Percentiles rank a stretch among this genome's conserved stretches.
These are phyloP conservation scores for Papilio dardanus DNA, from an alignment of 1,140 invertebrate species.

Conservation along the genomic window DNA sequence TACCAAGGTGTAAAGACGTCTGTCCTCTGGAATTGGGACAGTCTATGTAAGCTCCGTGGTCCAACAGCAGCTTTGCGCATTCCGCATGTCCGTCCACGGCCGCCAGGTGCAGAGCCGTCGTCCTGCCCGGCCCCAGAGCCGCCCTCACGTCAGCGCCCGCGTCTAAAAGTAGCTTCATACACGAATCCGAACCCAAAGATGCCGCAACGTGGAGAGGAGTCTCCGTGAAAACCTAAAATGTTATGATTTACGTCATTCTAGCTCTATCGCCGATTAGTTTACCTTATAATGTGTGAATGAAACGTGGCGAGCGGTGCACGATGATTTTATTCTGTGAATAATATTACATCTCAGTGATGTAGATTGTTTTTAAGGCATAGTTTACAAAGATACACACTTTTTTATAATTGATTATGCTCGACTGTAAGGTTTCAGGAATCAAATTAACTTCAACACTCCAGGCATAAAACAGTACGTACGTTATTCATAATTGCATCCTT, in stretches of 20 bases:
- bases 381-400: too few relatives aligned
- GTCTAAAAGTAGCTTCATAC: conserved; percentile 86
- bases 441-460: too few relatives aligned
- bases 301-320: not conserved
- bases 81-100: conserved; percentile 90
- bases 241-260: conserved; percentile 15
- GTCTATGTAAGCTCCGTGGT: conserved; percentile 87
- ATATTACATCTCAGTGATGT: not conserved
- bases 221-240: conserved; percentile 87
- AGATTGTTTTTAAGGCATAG: too few relatives aligned
- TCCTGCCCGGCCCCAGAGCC: conserved; percentile 85
- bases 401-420: too few relatives aligned
- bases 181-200: conserved; percentile 86
- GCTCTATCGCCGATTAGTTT: not conserved
- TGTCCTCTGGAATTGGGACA: conserved; percentile 88
- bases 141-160: conserved; percentile 90
- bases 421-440: too few relatives aligned
- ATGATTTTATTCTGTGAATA: not conserved
- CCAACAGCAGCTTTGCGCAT: conserved; percentile 87
- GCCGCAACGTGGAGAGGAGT: conserved; percentile 93
- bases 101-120: conserved; percentile 91
- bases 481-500: not conserved
- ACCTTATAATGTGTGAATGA: not conserved
- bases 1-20: conserved; percentile 88
- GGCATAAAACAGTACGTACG: not conserved